phyloP scores from a whole-genome alignment of 2,797 vertebrate genomes.

The Heterohyrax brucei region DNA sequence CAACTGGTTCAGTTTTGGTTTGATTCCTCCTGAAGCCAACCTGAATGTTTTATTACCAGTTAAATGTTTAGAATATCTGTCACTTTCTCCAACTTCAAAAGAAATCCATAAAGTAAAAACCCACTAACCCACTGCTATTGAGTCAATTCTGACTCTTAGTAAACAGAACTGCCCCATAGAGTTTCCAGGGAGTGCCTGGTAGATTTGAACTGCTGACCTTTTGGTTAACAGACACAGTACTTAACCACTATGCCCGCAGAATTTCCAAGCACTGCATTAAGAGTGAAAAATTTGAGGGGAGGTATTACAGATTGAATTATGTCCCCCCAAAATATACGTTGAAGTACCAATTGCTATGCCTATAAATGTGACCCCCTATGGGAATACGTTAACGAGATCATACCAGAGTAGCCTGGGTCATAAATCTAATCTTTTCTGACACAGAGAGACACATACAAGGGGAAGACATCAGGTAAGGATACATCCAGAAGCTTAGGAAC shows the following conservation, averaged over 20 bases:
- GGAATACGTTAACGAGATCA: not conserved
- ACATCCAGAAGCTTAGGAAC: not conserved
- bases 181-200: too few relatives aligned
- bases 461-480: not conserved
- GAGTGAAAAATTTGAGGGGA: slow-evolving; percentile 6
- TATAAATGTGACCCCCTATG: not conserved
- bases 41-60: slow-evolving; percentile 13
- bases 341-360: not conserved
- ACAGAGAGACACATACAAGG: not conserved
- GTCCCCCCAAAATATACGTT: not conserved
- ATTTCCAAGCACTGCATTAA: not conserved
- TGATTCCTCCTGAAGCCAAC: not conserved
- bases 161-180: too few relatives aligned
- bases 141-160: too few relatives aligned
- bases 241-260: too few relatives aligned
- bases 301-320: not conserved
- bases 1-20: not conserved
- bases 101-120: not conserved
- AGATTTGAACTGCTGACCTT: too few relatives aligned
- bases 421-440: not conserved
- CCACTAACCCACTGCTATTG: too few relatives aligned
- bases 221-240: too few relatives aligned
- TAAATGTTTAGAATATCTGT: not conserved
- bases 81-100: not conserved
- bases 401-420: not conserved